Conservation (phyloP, 2,888 invertebrate genomes). For the Amiota mariae region DNA sequence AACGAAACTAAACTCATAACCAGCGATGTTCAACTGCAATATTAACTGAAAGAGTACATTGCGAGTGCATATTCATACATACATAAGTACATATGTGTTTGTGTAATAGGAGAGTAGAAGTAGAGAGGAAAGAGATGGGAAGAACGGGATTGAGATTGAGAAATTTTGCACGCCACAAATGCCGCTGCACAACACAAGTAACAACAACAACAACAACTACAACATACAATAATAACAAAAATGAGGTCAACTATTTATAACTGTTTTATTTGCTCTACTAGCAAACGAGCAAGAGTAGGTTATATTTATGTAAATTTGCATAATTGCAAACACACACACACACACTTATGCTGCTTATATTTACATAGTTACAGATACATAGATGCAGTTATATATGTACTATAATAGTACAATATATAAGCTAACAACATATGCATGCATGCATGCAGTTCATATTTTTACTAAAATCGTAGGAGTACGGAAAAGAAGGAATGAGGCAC, state of each 20-base stretch:
- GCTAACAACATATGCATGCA: not conserved
- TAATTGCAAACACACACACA: conserved; percentile 51
- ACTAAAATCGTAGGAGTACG: not conserved
- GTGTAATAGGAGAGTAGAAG: too few species aligned
- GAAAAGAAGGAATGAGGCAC: too few species aligned
- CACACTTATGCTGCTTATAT: conserved; percentile 40
- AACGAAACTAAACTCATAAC: too few species aligned
- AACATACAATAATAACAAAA: conserved; percentile 43
- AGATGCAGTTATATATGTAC: not conserved
- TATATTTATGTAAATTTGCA: conserved; percentile 66
- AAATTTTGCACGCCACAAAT: not conserved
- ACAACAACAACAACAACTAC: conserved; percentile 33
- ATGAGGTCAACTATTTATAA: conserved; percentile 64
- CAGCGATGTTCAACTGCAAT: too few species aligned
- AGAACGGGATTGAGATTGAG: too few species aligned
- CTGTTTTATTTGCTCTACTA: conserved; percentile 31
- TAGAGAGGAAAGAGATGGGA: too few species aligned
- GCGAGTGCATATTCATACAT: not conserved
- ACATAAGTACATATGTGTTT: not conserved
- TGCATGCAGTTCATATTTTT: not conserved
- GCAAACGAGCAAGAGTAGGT: conserved; percentile 54
- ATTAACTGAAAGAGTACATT: too few species aligned
- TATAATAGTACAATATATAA: too few species aligned
- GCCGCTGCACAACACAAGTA: conserved; percentile 40
- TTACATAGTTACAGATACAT: conserved; percentile 2